Conservation (phyloP, 2,888 invertebrate genomes). For the Ormia ochracea region DNA sequence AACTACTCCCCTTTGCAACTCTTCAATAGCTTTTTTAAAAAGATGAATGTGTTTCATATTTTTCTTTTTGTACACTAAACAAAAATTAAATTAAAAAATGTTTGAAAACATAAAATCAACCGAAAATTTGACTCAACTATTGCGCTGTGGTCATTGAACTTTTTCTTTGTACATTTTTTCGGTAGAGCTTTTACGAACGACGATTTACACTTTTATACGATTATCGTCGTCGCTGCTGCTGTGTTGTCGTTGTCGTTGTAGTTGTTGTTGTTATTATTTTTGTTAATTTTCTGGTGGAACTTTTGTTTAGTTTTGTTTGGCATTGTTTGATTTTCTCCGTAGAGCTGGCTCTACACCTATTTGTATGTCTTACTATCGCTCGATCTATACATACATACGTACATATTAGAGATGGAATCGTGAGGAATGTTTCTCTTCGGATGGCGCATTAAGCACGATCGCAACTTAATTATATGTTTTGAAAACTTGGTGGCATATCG, state of each 20-base stretch:
- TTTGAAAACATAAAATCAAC: conserved; percentile 35
- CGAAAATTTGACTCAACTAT: conserved; percentile 43
- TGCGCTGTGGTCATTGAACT: conserved; percentile 56
- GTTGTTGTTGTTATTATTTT: neutral
- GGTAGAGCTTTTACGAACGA: conserved; percentile 49
- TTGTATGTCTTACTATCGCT: conserved; percentile 2
- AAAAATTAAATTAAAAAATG: conserved; percentile 17
- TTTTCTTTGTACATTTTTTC: conserved; percentile 35
- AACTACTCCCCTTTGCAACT: neutral
- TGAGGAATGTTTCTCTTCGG: too few species aligned
- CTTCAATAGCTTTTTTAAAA: neutral
- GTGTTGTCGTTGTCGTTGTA: neutral
- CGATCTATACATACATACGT: neutral
- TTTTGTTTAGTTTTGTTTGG: conserved; percentile 42
- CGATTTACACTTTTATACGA: conserved; percentile 49
- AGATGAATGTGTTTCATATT: conserved; percentile 51
- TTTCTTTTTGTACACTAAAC: conserved; percentile 35
- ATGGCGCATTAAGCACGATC: too few species aligned
- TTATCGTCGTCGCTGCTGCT: neutral
- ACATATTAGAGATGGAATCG: neutral
- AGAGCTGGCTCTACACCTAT: conserved; percentile 41
- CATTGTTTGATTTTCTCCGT: conserved; percentile 39
- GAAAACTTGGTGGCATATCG: too few species aligned
- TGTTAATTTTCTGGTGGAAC: neutral
- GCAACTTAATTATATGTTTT: too few species aligned